Evolutionary conservation across 2,797 vertebrate genomes (phyloP).

Genomic region (Neomorphus geoffroyi): DNA sequence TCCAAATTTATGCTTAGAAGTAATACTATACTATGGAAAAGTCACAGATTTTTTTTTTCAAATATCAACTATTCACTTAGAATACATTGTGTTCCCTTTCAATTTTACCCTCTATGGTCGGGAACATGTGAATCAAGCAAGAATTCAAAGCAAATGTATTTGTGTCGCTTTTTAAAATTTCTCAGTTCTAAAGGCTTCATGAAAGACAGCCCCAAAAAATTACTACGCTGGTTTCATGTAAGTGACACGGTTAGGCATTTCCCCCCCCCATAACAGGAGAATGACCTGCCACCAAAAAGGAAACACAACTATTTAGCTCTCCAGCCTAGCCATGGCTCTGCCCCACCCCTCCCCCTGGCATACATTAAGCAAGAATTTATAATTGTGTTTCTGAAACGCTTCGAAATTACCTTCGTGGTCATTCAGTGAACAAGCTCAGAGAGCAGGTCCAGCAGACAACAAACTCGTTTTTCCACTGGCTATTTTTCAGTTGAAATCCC

Average conservation of each 20-base stretch:
- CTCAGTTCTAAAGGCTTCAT: not conserved
- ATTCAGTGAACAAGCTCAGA: not conserved
- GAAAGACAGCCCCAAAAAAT: not conserved
- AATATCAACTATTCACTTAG: not conserved
- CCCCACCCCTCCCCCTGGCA: not conserved
- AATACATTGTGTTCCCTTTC: not conserved
- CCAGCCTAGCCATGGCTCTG: not conserved
- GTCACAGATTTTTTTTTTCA: not conserved
- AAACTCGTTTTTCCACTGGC: not conserved
- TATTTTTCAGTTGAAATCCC: not conserved
- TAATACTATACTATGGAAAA: not conserved
- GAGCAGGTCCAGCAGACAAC: not conserved
- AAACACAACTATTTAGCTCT: fast-evolving
- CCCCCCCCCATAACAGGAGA: not conserved
- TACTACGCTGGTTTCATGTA: not conserved
- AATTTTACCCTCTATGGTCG: not conserved
- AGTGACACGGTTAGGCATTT: not conserved
- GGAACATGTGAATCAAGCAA: not conserved
- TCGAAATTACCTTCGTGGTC: not conserved
- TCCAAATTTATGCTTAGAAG: not conserved
- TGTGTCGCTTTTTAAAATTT: not conserved
- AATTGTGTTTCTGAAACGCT: not conserved
- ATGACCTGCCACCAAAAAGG: not conserved
- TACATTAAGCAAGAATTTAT: not conserved
- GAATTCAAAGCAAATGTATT: not conserved